Evolutionary conservation across 2,888 invertebrate genomes (phyloP).

Genomic region (Drosophila eohydei): DNA sequence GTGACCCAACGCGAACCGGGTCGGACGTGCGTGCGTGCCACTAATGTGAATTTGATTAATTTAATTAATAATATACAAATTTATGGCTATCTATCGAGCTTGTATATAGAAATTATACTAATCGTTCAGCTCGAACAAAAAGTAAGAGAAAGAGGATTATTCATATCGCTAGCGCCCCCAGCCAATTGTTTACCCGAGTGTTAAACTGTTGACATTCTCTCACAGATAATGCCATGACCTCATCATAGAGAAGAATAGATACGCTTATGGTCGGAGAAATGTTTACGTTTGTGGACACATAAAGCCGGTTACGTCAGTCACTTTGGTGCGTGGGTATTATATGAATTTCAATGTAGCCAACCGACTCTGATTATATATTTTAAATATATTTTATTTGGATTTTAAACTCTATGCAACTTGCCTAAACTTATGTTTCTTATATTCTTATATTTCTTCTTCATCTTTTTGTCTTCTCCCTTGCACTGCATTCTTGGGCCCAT

Average conservation of each 20-base stretch:
- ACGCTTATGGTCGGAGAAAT: constrained; percentile 6
- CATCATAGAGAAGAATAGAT: constrained; percentile 17
- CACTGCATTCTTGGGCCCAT: too few species aligned
- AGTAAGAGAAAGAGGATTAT: neutral
- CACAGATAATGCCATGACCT: constrained; percentile 37
- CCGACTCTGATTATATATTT: too few species aligned
- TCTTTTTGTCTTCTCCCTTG: neutral
- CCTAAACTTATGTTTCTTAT: too few species aligned
- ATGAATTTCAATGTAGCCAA: neutral
- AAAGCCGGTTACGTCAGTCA: constrained; percentile 54
- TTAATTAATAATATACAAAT: constrained; percentile 69
- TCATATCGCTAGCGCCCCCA: neutral
- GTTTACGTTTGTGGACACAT: constrained; percentile 19
- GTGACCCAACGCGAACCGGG: constrained; percentile 25
- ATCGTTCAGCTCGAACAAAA: constrained; percentile 13
- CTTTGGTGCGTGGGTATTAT: neutral
- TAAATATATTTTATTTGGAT: neutral
- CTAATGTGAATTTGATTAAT: constrained; percentile 77
- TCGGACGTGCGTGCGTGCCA: constrained; percentile 48
- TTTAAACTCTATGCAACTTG: too few species aligned
- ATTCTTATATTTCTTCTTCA: neutral
- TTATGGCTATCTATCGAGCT: constrained; percentile 45
- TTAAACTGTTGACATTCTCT: constrained; percentile 59
- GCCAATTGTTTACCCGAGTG: constrained; percentile 40
- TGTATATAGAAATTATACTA: constrained; percentile 26